A percentile compares a stretch with the other conserved stretches of the same genome.
Conservation (phyloP, 2,888 invertebrate genomes). For the Melanophora roralis region DNA sequence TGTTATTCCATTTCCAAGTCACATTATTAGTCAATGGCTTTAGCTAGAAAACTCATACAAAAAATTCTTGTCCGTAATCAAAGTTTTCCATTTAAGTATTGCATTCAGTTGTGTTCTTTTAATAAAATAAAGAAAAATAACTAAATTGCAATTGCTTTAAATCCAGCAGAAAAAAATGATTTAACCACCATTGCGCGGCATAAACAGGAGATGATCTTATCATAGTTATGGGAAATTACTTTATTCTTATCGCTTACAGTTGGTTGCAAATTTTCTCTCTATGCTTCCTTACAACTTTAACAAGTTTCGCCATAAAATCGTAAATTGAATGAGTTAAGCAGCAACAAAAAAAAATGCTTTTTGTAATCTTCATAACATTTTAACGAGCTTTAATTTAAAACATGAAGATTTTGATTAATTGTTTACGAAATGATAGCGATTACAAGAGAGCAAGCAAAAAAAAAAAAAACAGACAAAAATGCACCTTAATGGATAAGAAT, state of each 20-base stretch:
- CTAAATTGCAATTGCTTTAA: background rate
- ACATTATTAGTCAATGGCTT: background rate
- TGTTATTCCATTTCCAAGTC: background rate
- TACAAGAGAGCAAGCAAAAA: background rate
- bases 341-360: conserved; percentile 31
- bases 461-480: background rate
- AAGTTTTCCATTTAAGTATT: too few relatives aligned
- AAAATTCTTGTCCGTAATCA: background rate
- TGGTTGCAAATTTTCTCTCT: background rate
- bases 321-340: conserved; percentile 6
- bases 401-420: conserved; percentile 60
- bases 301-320: conserved; percentile 28
- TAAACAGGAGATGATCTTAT: conserved; percentile 55
- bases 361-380: conserved; percentile 58
- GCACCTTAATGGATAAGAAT: background rate
- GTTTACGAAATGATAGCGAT: conserved; percentile 42
- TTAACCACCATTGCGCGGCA: conserved; percentile 30
- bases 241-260: conserved; percentile 53
- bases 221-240: conserved; percentile 62
- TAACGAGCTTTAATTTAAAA: conserved; percentile 60
- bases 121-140: background rate
- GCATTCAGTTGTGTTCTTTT: conserved; percentile 23
- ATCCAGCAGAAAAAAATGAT: conserved; percentile 4
- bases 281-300: conserved; percentile 2
- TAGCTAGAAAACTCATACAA: background rate